phyloP scores from a whole-genome alignment of 2,113 vertebrate genomes.

The Rhabdornis inornatus region DNA sequence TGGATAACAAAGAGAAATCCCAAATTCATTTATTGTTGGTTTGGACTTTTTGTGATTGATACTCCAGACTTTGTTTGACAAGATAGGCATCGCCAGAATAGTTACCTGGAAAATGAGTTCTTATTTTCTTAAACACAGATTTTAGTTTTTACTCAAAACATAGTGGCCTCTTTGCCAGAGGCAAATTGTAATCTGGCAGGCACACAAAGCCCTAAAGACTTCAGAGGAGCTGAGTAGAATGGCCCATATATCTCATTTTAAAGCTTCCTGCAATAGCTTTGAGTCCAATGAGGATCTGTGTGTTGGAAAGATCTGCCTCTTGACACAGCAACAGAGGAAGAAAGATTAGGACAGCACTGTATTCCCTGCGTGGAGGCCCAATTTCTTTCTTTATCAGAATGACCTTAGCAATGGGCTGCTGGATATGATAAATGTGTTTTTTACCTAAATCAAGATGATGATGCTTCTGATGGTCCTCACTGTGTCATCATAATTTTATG shows the following conservation, averaged over 20 bases:
- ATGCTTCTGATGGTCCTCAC: background rate
- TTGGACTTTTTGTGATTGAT: background rate
- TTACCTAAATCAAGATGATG: background rate
- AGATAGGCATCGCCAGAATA: background rate
- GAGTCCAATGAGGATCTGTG: background rate
- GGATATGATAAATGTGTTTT: background rate
- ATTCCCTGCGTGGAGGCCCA: background rate
- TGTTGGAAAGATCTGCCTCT: slow-evolving; percentile 38
- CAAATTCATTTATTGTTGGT: background rate
- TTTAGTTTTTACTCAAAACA: slow-evolving; percentile 38
- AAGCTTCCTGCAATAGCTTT: slow-evolving; percentile 40
- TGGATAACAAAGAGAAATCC: background rate
- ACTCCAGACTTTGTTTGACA: background rate
- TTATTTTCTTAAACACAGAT: background rate
- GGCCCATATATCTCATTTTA: slow-evolving; percentile 45
- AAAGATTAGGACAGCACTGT: slow-evolving; percentile 22
- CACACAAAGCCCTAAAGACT: slow-evolving; percentile 56
- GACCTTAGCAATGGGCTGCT: background rate
- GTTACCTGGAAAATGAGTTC: background rate
- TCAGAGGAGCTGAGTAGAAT: slow-evolving; percentile 24
- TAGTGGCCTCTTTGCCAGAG: slow-evolving; percentile 37
- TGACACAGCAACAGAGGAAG: background rate
- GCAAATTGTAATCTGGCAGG: slow-evolving; percentile 61
- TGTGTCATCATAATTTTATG: background rate
- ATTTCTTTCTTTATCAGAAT: slow-evolving; percentile 2